phyloP scores from a whole-genome alignment of 2,113 vertebrate species.

The Chaetodon trifascialis region DNA sequence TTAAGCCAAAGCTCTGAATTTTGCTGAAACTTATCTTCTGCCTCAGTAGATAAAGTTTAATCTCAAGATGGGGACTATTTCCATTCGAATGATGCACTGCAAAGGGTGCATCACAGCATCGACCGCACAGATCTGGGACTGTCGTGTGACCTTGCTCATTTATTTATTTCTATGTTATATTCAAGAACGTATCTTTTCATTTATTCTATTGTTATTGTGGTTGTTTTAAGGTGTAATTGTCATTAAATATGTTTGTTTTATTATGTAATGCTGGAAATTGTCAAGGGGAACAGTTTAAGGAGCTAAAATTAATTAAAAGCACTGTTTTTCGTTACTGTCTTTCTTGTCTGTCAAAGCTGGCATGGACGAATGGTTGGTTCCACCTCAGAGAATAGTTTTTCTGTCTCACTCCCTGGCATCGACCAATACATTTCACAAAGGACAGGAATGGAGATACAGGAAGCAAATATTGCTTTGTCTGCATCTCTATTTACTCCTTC shows the following conservation, averaged over 20 bases:
- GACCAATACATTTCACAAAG: slow-evolving; percentile 47
- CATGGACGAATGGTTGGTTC: slow-evolving; percentile 24
- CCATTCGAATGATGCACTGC: slow-evolving; percentile 37
- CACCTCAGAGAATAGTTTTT: slow-evolving; percentile 37
- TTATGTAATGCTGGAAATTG: neutral
- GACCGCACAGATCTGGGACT: slow-evolving; percentile 23
- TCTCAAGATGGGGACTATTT: slow-evolving; percentile 26
- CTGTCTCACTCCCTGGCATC: slow-evolving; percentile 27
- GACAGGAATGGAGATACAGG: slow-evolving; percentile 38
- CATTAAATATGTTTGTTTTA: neutral
- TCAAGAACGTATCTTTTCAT: neutral
- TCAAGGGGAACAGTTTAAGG: neutral
- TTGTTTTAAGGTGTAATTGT: neutral
- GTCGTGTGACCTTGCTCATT: slow-evolving; percentile 11
- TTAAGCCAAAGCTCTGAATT: slow-evolving; percentile 10
- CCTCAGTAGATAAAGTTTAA: slow-evolving; percentile 35
- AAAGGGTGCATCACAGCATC: slow-evolving; percentile 32
- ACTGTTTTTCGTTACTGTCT: slow-evolving; percentile 3
- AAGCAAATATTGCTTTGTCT: slow-evolving; percentile 67
- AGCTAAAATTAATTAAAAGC: slow-evolving; percentile 15
- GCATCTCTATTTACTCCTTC: slow-evolving; percentile 62
- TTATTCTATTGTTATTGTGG: neutral
- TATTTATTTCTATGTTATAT: slow-evolving; percentile 10
- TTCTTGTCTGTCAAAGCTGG: slow-evolving; percentile 18
- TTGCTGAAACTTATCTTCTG: slow-evolving; percentile 10